These are phyloP conservation scores for Chlorops oryzae DNA, from an alignment of 1,140 invertebrate species.

Conservation along the genomic window DNA sequence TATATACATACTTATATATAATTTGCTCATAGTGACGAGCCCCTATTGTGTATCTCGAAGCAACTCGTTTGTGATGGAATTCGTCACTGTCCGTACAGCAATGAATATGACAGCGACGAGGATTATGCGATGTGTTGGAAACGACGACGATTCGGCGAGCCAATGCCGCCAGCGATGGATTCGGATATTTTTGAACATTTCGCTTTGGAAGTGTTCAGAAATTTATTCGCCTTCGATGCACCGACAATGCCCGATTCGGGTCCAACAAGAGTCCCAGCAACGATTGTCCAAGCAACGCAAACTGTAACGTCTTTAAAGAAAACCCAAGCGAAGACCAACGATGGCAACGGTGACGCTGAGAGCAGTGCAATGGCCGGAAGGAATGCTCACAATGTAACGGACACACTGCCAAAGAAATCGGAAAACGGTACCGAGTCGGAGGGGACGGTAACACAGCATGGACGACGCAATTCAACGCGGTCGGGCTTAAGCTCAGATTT, in stretches of 20 bases:
- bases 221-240: constrained; percentile 36
- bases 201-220: constrained; percentile 41
- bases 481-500: constrained; percentile 47
- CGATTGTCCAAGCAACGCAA: constrained; percentile 20
- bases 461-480: constrained; percentile 36
- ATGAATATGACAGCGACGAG: constrained; percentile 51
- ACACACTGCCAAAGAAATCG: too few species aligned
- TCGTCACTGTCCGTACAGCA: constrained; percentile 55
- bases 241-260: constrained; percentile 14
- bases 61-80: constrained; percentile 57
- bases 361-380: too few species aligned
- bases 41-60: constrained; percentile 54
- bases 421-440: background rate
- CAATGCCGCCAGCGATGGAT: constrained; percentile 33
- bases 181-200: constrained; percentile 40
- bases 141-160: constrained; percentile 29
- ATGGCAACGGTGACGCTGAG: constrained; percentile 23
- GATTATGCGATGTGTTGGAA: constrained; percentile 48
- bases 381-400: too few species aligned
- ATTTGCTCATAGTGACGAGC: constrained; percentile 32
- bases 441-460: constrained; percentile 37
- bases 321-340: constrained; percentile 34
- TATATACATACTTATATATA: background rate
- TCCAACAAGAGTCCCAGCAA: constrained; percentile 2
- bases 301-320: constrained; percentile 28